A percentile compares a stretch with the other conserved stretches of the same genome.
Evolutionary conservation across 1,140 invertebrate genomes (phyloP).

Genomic region (Nautilus pompilius): DNA sequence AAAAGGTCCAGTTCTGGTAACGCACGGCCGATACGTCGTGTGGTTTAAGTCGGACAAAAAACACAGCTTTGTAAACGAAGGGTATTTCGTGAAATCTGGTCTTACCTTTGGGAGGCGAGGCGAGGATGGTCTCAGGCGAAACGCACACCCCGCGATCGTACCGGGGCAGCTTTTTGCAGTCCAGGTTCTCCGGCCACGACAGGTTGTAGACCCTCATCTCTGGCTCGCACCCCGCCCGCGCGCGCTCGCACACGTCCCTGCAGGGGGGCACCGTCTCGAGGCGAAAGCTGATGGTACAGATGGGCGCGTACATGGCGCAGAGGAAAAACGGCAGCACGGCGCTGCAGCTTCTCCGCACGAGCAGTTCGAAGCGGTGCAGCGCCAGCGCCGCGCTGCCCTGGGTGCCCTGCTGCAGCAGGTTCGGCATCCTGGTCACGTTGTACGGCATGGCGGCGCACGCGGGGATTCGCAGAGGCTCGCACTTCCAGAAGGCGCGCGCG

Average conservation of each 20-base stretch:
- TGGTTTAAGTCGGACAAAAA: too few relatives aligned
- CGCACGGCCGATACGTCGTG: too few relatives aligned
- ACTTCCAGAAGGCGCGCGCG: too few relatives aligned
- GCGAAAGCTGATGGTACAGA: constrained; percentile 44
- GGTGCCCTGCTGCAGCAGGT: constrained; percentile 48
- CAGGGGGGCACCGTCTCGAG: constrained; percentile 47
- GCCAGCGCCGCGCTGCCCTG: constrained; percentile 50
- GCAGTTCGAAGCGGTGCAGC: constrained; percentile 42
- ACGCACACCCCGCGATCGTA: constrained; percentile 50
- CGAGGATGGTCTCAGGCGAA: constrained; percentile 44
- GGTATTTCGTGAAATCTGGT: too few relatives aligned
- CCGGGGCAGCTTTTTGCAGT: constrained; percentile 37
- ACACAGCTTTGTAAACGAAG: too few relatives aligned
- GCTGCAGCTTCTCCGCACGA: constrained; percentile 44
- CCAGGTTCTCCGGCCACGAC: constrained; percentile 42
- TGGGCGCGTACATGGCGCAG: constrained; percentile 49
- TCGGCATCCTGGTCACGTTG: constrained; percentile 53
- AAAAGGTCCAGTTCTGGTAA: too few relatives aligned
- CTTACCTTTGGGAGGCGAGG: too few relatives aligned
- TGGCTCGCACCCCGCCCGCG: constrained; percentile 43
- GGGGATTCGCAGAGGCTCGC: constrained; percentile 48
- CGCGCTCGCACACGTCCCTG: constrained; percentile 39
- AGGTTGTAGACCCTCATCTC: constrained; percentile 43
- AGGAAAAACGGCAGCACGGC: constrained; percentile 45
- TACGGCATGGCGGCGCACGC: constrained; percentile 51